phyloP scores from a whole-genome alignment of 2,113 vertebrate genomes.

The Deroptyus accipitrinus region DNA sequence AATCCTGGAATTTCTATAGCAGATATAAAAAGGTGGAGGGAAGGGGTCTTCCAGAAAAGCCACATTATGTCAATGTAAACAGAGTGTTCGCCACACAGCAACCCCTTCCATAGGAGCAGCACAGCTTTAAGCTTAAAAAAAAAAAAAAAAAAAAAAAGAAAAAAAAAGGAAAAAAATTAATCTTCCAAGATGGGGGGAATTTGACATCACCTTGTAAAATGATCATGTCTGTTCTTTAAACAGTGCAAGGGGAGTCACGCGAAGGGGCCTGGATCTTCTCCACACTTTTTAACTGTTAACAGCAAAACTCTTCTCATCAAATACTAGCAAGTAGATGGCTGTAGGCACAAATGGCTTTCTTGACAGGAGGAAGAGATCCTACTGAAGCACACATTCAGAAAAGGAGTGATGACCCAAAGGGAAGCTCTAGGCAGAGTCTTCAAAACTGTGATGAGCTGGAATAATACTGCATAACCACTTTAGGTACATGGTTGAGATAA shows the following conservation, averaged over 20 bases:
- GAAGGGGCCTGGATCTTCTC: neutral
- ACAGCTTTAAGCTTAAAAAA: neutral
- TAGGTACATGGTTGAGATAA: neutral
- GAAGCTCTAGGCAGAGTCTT: neutral
- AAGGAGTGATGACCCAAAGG: neutral
- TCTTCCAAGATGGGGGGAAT: neutral
- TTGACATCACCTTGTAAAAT: neutral
- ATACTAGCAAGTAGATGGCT: neutral
- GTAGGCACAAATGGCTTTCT: neutral
- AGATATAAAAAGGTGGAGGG: neutral
- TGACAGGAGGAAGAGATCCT: neutral
- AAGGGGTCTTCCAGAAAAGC: neutral
- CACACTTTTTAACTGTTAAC: neutral
- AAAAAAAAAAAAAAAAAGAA: rapidly evolving
- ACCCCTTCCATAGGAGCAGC: neutral
- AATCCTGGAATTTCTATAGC: neutral
- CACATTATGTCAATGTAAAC: neutral
- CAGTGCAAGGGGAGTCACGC: neutral
- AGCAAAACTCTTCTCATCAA: neutral
- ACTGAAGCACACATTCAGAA: neutral
- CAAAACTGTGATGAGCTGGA: neutral
- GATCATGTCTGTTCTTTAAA: neutral
- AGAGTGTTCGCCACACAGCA: neutral
- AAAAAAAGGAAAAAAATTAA: too few relatives aligned
- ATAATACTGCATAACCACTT: neutral